A percentile compares a stretch with the other conserved stretches of the same genome.
These are phyloP conservation scores for Chionoecetes opilio DNA, from an alignment of 1,140 invertebrate genomes.

Conservation along the genomic window DNA sequence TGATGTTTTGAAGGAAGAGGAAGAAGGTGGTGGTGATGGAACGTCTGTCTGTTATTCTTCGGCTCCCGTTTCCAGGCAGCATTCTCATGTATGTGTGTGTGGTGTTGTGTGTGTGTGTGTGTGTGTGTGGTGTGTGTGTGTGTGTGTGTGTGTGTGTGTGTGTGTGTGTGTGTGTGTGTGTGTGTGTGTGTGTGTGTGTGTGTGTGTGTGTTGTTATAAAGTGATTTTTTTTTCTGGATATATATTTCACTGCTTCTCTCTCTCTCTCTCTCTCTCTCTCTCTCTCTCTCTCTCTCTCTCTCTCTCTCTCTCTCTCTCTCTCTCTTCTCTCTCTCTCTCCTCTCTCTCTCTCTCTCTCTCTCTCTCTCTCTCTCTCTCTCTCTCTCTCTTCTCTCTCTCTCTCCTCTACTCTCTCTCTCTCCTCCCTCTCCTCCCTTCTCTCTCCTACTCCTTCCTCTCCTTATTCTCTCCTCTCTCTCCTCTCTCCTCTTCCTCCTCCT, in stretches of 20 bases:
- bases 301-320: background rate
- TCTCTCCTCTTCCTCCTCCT: background rate
- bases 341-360: background rate
- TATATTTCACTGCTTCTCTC: background rate
- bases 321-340: too few relatives aligned
- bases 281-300: background rate
- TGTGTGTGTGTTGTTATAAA: conserved; percentile 58
- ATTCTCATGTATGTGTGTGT: conserved; percentile 50
- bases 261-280: background rate
- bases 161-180: conserved; percentile 64
- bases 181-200: conserved; percentile 45
- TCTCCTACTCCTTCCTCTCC: background rate
- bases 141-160: conserved; percentile 67
- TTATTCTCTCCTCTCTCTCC: too few relatives aligned
- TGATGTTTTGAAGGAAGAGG: conserved; percentile 53
- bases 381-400: background rate
- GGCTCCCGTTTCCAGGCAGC: conserved; percentile 23
- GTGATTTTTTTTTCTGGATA: background rate
- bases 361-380: background rate
- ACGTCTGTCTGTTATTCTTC: background rate
- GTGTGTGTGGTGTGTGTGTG: conserved; percentile 51
- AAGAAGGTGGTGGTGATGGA: background rate
- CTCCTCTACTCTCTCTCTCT: background rate
- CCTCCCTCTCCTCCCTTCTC: background rate
- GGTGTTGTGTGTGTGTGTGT: conserved; percentile 63